phyloP scores from a whole-genome alignment of 2,888 invertebrate genomes.

The Carcina quercana region DNA sequence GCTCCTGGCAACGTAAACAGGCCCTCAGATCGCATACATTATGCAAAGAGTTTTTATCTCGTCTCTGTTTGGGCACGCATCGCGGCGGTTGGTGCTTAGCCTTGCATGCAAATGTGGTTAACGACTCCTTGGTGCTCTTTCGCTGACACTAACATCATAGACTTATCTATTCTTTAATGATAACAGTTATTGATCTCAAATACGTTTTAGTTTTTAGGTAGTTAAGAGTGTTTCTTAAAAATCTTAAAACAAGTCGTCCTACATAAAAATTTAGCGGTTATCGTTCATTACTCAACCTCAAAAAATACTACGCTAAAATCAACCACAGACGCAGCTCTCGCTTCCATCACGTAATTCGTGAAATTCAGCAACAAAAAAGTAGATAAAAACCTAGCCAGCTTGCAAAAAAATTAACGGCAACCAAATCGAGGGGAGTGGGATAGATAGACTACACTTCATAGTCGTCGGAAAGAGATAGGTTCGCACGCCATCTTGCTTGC shows the following conservation, averaged over 20 bases:
- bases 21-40: conserved; percentile 39
- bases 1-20: conserved; percentile 34
- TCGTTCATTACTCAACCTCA: conserved; percentile 31
- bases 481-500: conserved; percentile 61
- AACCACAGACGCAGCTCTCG: conserved; percentile 29
- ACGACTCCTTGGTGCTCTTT: conserved; percentile 18
- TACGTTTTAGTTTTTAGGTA: no score
- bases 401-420: conserved; percentile 59
- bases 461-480: conserved; percentile 43
- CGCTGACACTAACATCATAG: no score
- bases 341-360: conserved; percentile 56
- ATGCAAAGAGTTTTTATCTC: conserved; percentile 49
- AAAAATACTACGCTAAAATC: conserved; percentile 27
- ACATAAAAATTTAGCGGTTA: conserved; percentile 1
- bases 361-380: conserved; percentile 53
- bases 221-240: no score
- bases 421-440: conserved; percentile 42
- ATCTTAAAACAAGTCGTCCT: neutral
- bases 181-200: no score
- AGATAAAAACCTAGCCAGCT: conserved; percentile 36
- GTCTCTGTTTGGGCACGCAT: conserved; percentile 29
- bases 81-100: conserved; percentile 30
- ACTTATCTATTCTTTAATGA: no score
- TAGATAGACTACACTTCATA: conserved; percentile 23
- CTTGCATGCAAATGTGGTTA: conserved; percentile 40